Conservation (phyloP, 2,113 vertebrate genomes). For the Odontesthes bonariensis region DNA sequence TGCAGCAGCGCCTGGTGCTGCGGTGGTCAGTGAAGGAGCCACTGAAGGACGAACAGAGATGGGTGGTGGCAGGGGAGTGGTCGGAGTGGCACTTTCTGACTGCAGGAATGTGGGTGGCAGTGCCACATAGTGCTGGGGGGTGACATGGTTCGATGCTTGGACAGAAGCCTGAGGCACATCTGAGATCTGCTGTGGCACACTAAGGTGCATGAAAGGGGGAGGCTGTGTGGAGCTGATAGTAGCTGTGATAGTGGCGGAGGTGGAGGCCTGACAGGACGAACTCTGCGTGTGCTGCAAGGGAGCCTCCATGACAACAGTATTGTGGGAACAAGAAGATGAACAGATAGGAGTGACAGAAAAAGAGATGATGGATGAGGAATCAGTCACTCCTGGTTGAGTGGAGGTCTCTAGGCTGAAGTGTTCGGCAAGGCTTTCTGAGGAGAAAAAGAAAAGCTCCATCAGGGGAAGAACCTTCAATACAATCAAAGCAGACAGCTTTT, state of each 20-base stretch:
- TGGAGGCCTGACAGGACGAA: conserved; percentile 73
- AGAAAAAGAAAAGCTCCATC: background rate
- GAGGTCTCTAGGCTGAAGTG: conserved; percentile 83
- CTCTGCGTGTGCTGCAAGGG: conserved; percentile 78
- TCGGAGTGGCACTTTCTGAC: conserved; percentile 74
- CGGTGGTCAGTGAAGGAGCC: conserved; percentile 69
- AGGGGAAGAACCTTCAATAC: conserved; percentile 2
- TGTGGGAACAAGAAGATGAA: conserved; percentile 80
- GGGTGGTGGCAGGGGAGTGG: conserved; percentile 79
- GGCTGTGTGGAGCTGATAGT: conserved; percentile 82
- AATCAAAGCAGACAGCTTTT: background rate
- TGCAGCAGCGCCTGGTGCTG: conserved; percentile 80
- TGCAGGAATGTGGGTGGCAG: conserved; percentile 87
- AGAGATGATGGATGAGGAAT: conserved; percentile 82
- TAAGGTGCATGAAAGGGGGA: conserved; percentile 81
- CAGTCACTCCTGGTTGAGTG: conserved; percentile 75
- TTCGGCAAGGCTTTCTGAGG: conserved; percentile 87
- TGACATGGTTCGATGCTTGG: conserved; percentile 68
- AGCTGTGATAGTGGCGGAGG: conserved; percentile 75
- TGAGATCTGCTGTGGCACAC: conserved; percentile 85
- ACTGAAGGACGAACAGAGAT: conserved; percentile 70
- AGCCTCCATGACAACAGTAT: conserved; percentile 82
- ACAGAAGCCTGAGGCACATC: conserved; percentile 88
- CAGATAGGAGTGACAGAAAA: conserved; percentile 82
- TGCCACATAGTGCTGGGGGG: conserved; percentile 84